Evolutionary conservation across 2,797 vertebrate genomes (phyloP), one percentile per base, ranked within the genome.

Genomic region (Lagothrix lagotricha): DNA sequence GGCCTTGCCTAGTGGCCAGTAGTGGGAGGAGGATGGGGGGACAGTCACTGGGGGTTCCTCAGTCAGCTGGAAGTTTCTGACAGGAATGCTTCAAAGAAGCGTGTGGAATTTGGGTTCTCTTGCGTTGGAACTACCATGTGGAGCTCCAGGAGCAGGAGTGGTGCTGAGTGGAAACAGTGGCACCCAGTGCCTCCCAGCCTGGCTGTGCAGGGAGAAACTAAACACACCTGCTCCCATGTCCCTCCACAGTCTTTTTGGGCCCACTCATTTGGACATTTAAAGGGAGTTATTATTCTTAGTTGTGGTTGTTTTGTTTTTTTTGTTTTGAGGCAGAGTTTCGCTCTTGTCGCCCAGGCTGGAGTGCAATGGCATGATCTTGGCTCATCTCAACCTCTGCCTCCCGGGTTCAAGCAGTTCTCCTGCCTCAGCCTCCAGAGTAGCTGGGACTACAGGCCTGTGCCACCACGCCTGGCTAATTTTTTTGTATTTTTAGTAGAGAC

Each of bases 241-340:
- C 84, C 36, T 0, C 12, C 26, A 28, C 44, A 24, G 36, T 67
- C 88, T 58, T 73, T 13, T 6, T 36, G 80, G 61, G 46, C 19
- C 76, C 95, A 76, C 76, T 95, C 94, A 93, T 96, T 96, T 90
- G 86, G 95, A 67, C 80, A 93, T 28, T 84, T 96, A 82, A 94
- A 81, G 80, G 83, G 93, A 61, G 57, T 46, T 85, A 24, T 70
- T 91, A 84, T 8, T n/a, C 17, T 1, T 61, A 33, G 52, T 52
- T 52, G 17, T 39, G 39, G 39, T 19, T 52, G 20, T 52, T 52
- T 54, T 22, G 20, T 54, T 54, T 54, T 2, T 22, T 54, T 54
- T 54, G 52, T 67, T 67, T 67, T 67, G 61, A 67, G 33, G 33
- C 4, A 8, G 61, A 67, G 30, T 67, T 67, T 67, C 33, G 7